phyloP scores from a whole-genome alignment of 2,113 vertebrate species.

The Thamnophis sirtalis region DNA sequence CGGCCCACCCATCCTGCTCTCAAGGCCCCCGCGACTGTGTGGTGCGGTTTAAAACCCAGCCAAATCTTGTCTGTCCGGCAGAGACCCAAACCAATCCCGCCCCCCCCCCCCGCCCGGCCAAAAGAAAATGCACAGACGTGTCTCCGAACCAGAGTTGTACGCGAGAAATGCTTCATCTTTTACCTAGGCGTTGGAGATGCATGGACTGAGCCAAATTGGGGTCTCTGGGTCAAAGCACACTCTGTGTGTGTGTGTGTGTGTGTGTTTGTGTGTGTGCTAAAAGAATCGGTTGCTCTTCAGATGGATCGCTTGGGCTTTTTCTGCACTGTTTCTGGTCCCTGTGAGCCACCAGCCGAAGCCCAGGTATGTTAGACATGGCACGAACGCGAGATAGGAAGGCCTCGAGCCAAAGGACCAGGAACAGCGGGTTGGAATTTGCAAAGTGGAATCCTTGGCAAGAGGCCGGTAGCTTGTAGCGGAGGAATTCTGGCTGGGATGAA shows the following conservation, averaged over 20 bases:
- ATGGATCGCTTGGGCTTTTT: neutral
- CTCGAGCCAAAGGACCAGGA: neutral
- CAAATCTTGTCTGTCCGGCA: neutral
- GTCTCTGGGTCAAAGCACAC: too few species aligned
- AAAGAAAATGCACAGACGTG: neutral
- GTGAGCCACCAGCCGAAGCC: neutral
- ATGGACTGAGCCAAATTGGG: neutral
- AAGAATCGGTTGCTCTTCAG: neutral
- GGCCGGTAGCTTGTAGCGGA: neutral
- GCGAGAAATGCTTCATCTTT: neutral
- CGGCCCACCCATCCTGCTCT: neutral
- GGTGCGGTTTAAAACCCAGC: neutral
- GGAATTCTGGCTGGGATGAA: neutral
- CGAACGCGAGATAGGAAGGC: neutral
- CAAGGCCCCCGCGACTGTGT: neutral
- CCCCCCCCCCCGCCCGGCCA: neutral
- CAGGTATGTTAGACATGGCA: neutral
- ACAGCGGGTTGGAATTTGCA: neutral
- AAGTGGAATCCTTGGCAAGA: neutral
- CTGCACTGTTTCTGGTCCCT: neutral
- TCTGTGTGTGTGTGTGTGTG: too few species aligned
- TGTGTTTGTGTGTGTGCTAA: neutral
- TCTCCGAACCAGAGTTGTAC: neutral
- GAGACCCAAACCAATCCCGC: neutral
- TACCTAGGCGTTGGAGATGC: neutral